phyloP scores from a whole-genome alignment of 2,797 vertebrate species.

The Xerus rutilus region DNA sequence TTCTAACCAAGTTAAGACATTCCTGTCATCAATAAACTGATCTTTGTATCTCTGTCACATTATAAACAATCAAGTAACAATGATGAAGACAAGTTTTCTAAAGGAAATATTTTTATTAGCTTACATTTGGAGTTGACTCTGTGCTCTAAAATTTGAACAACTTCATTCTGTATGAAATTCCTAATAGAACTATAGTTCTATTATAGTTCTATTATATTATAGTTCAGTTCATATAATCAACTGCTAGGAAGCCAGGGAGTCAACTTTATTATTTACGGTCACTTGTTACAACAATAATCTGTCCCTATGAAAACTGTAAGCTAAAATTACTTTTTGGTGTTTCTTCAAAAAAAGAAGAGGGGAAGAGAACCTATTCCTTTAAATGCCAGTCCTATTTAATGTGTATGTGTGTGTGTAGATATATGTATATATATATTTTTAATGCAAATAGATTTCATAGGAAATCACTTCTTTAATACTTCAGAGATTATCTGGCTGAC shows the following conservation, averaged over 20 bases:
- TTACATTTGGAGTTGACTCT: slow-evolving; percentile 7
- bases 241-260: background rate
- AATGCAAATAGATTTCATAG: background rate
- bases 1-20: slow-evolving; percentile 21
- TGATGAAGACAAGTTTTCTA: background rate
- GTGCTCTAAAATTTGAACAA: slow-evolving; percentile 37
- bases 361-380: background rate
- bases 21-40: slow-evolving; percentile 44
- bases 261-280: background rate
- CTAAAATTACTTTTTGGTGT: slow-evolving; percentile 6
- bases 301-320: background rate
- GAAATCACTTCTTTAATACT: background rate
- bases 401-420: background rate
- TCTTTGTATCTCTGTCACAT: background rate
- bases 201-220: too few species aligned
- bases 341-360: background rate
- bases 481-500: slow-evolving; percentile 4
- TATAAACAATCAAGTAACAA: slow-evolving; percentile 32
- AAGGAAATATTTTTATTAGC: slow-evolving; percentile 40
- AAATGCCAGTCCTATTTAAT: background rate
- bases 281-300: background rate
- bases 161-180: background rate
- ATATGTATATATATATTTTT: too few species aligned
- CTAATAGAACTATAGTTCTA: background rate
- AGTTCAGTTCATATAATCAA: slow-evolving; percentile 20